These are phyloP conservation scores for Pristionchus japonicus DNA, from an alignment of 2,888 invertebrate species.

Conservation along the genomic window DNA sequence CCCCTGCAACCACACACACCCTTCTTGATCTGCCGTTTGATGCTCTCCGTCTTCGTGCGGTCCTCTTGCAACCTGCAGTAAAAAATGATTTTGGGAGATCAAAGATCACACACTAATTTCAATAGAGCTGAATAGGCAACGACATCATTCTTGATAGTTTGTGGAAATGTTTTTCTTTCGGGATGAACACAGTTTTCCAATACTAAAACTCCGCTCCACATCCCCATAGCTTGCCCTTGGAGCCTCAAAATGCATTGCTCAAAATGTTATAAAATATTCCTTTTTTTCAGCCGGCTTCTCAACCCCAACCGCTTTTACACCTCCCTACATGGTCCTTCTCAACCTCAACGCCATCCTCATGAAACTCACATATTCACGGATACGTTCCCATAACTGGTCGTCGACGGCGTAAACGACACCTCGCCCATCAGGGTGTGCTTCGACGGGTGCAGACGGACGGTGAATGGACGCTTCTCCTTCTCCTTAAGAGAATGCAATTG, in stretches of 20 bases:
- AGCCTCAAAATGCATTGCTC: no score
- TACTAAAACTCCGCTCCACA: no score
- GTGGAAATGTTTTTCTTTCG: no score
- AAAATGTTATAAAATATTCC: no score
- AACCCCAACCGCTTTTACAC: background rate
- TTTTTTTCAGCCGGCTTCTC: background rate
- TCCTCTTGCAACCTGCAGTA: conserved; percentile 2
- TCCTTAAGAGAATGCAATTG: no score
- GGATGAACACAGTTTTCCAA: no score
- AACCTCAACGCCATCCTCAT: background rate
- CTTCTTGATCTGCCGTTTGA: background rate
- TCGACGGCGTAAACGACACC: background rate
- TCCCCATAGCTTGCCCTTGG: no score
- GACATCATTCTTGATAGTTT: no score
- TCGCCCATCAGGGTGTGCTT: conserved; percentile 24
- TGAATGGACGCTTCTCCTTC: background rate
- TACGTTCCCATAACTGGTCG: background rate
- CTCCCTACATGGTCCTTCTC: background rate
- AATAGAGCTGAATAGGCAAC: no score
- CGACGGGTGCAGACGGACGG: background rate
- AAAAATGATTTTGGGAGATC: background rate
- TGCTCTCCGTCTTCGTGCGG: background rate
- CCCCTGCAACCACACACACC: background rate
- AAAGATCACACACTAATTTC: background rate
- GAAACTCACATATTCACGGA: conserved; percentile 28